Evolutionary conservation across 2,888 invertebrate species (phyloP).

Genomic region (Idaea straminata): DNA sequence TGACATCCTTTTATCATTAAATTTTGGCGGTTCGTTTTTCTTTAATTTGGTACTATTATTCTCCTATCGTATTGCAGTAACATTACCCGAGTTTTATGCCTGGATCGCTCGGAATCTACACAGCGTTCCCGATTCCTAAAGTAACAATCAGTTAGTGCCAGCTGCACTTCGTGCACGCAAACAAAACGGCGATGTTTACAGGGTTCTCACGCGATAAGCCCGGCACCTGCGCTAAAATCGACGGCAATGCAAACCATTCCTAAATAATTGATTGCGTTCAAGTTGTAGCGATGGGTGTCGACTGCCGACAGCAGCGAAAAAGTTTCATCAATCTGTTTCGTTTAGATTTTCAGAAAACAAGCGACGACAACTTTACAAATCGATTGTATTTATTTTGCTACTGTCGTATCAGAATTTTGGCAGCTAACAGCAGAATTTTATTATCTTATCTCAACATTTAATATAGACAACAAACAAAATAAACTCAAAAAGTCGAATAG

Average conservation of each 20-base stretch:
- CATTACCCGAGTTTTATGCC: background rate
- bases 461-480: background rate
- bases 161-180: background rate
- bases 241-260: background rate
- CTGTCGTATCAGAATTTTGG: background rate
- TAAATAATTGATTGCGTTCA: background rate
- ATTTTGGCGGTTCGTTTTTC: too few relatives aligned
- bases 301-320: background rate
- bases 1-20: background rate
- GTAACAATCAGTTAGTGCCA: background rate
- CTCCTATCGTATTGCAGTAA: background rate
- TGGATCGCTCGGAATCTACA: background rate
- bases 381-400: background rate
- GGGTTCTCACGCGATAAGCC: background rate
- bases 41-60: too few relatives aligned
- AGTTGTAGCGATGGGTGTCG: background rate
- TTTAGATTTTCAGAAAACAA: background rate
- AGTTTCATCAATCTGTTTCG: background rate
- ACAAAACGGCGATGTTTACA: background rate
- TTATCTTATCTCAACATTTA: background rate
- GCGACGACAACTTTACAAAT: background rate
- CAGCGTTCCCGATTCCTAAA: background rate
- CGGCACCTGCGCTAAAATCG: background rate
- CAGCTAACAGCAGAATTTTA: background rate
- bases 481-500: background rate